Evolutionary conservation across 1,140 invertebrate genomes (phyloP).

Genomic region (Arctopsyche grandis): DNA sequence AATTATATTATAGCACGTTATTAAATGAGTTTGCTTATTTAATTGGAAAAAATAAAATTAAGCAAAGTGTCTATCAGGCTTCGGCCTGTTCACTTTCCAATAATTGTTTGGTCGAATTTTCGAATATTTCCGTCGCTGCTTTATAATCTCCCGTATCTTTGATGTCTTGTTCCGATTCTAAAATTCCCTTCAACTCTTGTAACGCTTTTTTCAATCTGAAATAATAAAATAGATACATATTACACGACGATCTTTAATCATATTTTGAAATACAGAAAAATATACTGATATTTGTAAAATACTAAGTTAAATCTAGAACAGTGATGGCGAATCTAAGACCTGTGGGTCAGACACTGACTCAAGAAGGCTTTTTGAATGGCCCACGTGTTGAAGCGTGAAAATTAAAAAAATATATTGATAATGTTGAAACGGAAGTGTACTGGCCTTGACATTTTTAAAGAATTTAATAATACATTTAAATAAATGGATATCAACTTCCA

Average conservation of each 20-base stretch:
- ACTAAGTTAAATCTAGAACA: too few relatives aligned
- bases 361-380: too few relatives aligned
- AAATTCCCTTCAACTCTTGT: slow-evolving; percentile 77
- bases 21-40: neutral
- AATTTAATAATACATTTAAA: too few relatives aligned
- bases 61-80: neutral
- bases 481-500: too few relatives aligned
- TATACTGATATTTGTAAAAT: too few relatives aligned
- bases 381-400: too few relatives aligned
- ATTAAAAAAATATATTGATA: too few relatives aligned
- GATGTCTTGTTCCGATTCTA: slow-evolving; percentile 80
- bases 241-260: neutral
- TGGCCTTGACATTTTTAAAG: too few relatives aligned
- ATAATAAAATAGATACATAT: slow-evolving; percentile 49
- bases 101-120: slow-evolving; percentile 74
- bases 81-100: neutral
- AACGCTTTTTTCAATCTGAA: slow-evolving; percentile 78
- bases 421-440: too few relatives aligned
- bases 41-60: neutral
- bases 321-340: too few relatives aligned
- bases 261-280: too few relatives aligned
- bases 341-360: too few relatives aligned
- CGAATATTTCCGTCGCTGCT: slow-evolving; percentile 74
- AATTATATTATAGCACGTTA: slow-evolving; percentile 18
- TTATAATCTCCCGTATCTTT: slow-evolving; percentile 78